These are phyloP conservation scores for Poeciliopsis infans DNA, from an alignment of 2,797 vertebrate species.

Conservation along the genomic window DNA sequence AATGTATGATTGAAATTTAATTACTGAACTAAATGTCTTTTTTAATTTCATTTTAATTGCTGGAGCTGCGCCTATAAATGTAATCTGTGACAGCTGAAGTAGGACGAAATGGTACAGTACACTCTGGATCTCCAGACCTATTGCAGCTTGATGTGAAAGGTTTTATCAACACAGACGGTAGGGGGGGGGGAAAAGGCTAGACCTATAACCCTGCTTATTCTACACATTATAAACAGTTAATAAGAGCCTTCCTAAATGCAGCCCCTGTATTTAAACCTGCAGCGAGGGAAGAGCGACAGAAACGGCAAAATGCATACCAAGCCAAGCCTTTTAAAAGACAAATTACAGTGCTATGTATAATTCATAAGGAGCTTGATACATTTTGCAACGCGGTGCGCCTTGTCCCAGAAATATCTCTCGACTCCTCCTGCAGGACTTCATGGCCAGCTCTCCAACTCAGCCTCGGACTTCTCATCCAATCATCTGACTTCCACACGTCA, in stretches of 20 bases:
- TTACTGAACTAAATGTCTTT: neutral
- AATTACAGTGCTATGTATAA: slow-evolving; percentile 84
- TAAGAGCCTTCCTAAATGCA: slow-evolving; percentile 69
- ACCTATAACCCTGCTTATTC: slow-evolving; percentile 75
- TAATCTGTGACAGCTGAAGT: slow-evolving; percentile 34
- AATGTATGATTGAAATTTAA: neutral
- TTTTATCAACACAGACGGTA: slow-evolving; percentile 39
- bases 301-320: slow-evolving; percentile 75
- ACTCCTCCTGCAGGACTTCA: slow-evolving; percentile 59
- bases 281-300: slow-evolving; percentile 74
- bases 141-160: slow-evolving; percentile 22
- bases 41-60: neutral
- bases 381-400: slow-evolving; percentile 80
- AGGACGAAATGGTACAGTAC: slow-evolving; percentile 32
- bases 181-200: slow-evolving; percentile 59
- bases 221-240: slow-evolving; percentile 78
- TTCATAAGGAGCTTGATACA: slow-evolving; percentile 81
- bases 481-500: slow-evolving; percentile 51
- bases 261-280: slow-evolving; percentile 71
- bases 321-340: slow-evolving; percentile 82
- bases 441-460: slow-evolving; percentile 53
- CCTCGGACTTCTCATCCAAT: slow-evolving; percentile 50
- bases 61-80: neutral
- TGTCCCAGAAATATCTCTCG: slow-evolving; percentile 65
- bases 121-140: slow-evolving; percentile 34